Percentiles rank a stretch among this genome's conserved stretches.
Conservation (phyloP, 1,140 invertebrate genomes). For the Atopsyche davidsoni region DNA sequence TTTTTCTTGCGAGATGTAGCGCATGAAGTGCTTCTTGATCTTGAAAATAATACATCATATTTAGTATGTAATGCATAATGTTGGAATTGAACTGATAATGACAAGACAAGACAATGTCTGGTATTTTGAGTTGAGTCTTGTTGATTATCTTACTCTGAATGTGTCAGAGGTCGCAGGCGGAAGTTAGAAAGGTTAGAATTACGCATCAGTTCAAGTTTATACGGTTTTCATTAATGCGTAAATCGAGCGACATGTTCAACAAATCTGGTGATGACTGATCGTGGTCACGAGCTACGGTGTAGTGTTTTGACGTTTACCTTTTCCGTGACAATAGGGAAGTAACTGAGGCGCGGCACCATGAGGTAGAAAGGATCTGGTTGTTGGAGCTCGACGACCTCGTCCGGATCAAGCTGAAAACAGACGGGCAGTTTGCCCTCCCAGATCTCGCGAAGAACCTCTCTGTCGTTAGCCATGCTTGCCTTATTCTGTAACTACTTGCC, state of each 20-base stretch:
- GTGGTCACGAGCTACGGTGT: not conserved
- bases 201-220: no score
- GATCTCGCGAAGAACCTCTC: constrained; percentile 87
- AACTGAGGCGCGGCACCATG: constrained; percentile 91
- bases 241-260: no score
- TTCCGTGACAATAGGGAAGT: constrained; percentile 93
- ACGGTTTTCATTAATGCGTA: no score
- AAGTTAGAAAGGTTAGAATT: no score
- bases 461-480: constrained; percentile 74
- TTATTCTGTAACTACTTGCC: no score
- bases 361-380: constrained; percentile 89
- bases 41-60: constrained; percentile 37
- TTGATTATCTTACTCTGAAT: no score
- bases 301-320: constrained; percentile 64
- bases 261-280: not conserved
- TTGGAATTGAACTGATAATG: not conserved
- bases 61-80: not conserved
- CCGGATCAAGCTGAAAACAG: constrained; percentile 79
- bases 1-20: constrained; percentile 74
- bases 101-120: no score
- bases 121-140: no score
- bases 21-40: constrained; percentile 86
- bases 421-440: constrained; percentile 94
- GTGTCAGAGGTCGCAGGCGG: no score
- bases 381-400: constrained; percentile 83